A percentile compares a stretch with the other conserved stretches of the same genome.
phyloP scores from a whole-genome alignment of 2,113 vertebrate species.

The Ibidorhyncha struthersii region DNA sequence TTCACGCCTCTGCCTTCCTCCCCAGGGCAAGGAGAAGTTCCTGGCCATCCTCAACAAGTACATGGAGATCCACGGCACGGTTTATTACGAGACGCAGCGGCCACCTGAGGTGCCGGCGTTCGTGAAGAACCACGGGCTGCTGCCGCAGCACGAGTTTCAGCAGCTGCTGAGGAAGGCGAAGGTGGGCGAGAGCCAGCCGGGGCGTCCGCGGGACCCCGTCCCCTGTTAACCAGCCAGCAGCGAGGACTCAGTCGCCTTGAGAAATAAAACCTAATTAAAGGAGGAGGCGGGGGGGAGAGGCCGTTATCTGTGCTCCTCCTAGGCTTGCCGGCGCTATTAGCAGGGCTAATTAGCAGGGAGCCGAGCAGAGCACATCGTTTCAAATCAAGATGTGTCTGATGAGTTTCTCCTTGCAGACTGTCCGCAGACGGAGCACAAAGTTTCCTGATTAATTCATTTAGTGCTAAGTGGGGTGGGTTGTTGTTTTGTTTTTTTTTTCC shows the following conservation, averaged over 20 bases:
- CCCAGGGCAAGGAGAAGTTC: conserved; percentile 92
- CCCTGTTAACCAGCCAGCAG: not conserved
- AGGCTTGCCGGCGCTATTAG: not conserved
- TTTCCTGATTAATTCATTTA: not conserved
- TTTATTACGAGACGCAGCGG: conserved; percentile 92
- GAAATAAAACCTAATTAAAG: not conserved
- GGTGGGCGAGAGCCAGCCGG: conserved; percentile 41
- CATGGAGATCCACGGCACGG: conserved; percentile 97
- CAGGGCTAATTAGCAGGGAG: not conserved
- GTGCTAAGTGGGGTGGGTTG: not conserved
- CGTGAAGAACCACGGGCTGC: conserved; percentile 93
- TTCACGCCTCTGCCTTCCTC: not conserved
- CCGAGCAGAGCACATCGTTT: not conserved
- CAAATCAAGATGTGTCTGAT: not conserved
- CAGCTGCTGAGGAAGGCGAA: conserved; percentile 94
- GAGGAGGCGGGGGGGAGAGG: not conserved
- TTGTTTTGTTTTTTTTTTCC: not conserved
- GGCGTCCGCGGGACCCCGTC: fast-evolving
- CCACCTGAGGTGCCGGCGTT: conserved; percentile 93
- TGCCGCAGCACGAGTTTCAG: conserved; percentile 95
- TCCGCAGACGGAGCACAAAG: not conserved
- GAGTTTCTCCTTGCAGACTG: not conserved
- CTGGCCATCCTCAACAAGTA: conserved; percentile 88
- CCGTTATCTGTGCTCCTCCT: not conserved
- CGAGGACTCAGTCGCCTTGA: not conserved